Base-by-base conservation (phyloP, 1,140 invertebrate genomes). In the Arion vulgaris region DNA sequence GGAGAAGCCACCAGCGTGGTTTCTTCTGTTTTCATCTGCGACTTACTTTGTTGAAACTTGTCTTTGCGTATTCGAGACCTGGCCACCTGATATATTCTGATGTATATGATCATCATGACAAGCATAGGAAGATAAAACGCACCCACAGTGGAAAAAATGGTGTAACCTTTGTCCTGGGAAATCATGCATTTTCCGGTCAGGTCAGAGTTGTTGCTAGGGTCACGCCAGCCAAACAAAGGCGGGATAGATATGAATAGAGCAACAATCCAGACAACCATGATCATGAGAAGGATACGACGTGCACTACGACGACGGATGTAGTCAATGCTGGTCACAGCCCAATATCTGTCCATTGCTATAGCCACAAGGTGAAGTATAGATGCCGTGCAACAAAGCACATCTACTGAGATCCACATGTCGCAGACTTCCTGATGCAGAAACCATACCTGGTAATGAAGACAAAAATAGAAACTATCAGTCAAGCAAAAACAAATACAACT, bases 261-360 rank as follows among this genome's bases (percentile, higher is more conserved):
- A 0, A 96, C 95, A 7, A 94, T 90, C 97, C 97, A 98, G 19
- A 98, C 96, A 23, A 96, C 92, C 51, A 95, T 94, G 77, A 99
- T 97, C 96, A 99, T 97, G n/a, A 95, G 94, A 84, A 96, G 95
- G 87, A 99, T 98, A 85, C 94, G 94, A 78, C 88, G 87, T 73
- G 96, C 94, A 88, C 96, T 97, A 87, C 97, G 94, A 69, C 95
- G 95, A 92, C 97, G 96, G 88, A 97, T 97, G 94, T 99, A 98
- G 93, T 98, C 97, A 79, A 98, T 95, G 91, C 97, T 95, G 72
- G 97, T 98, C 87, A 99, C 97, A 79, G 97, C 96, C 97, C 97
- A 98, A 92, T 98, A 99, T 90, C 97, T 95, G 93, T 98, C 97
- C 38, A 98, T 93, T 68, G 97, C 97, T 83, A 98, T 98, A 80